phyloP scores from a whole-genome alignment of 2,888 invertebrate species.

The Diachrysia chrysitis region DNA sequence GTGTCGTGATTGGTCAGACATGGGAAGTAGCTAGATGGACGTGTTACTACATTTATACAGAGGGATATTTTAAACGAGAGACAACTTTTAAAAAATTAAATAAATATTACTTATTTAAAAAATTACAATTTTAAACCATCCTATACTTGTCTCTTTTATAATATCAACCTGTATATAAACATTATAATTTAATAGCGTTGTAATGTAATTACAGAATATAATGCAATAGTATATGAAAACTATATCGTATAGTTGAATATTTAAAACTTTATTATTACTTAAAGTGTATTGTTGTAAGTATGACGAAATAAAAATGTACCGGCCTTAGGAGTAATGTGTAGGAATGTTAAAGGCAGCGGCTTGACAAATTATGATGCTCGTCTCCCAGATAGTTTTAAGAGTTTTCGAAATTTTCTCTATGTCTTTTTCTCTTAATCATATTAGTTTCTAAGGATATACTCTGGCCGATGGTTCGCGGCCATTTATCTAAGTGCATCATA shows the following conservation, averaged over 20 bases:
- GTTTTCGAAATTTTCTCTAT: slow-evolving; percentile 85
- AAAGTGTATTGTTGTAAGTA: slow-evolving; percentile 85
- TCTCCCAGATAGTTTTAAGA: slow-evolving; percentile 81
- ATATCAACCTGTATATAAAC: slow-evolving; percentile 13
- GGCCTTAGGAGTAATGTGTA: slow-evolving; percentile 86
- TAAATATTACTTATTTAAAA: neutral
- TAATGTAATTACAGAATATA: slow-evolving; percentile 76
- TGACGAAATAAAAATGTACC: slow-evolving; percentile 81
- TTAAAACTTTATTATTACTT: slow-evolving; percentile 80
- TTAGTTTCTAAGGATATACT: slow-evolving; percentile 80
- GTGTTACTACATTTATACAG: slow-evolving; percentile 1
- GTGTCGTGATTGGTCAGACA: neutral
- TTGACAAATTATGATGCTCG: slow-evolving; percentile 78
- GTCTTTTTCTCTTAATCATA: slow-evolving; percentile 85
- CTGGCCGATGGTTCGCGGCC: slow-evolving; percentile 44
- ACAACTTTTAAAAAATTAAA: neutral
- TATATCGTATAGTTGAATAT: slow-evolving; percentile 79
- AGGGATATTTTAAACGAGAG: neutral
- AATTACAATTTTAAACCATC: neutral
- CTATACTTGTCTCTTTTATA: neutral
- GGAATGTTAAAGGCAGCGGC: slow-evolving; percentile 79
- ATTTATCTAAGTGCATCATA: slow-evolving; percentile 64
- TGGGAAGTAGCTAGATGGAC: neutral
- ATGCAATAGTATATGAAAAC: slow-evolving; percentile 77
- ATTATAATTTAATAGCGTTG: slow-evolving; percentile 56